Conservation (phyloP, 2,113 vertebrate species). For the Crotophaga sulcirostris region DNA sequence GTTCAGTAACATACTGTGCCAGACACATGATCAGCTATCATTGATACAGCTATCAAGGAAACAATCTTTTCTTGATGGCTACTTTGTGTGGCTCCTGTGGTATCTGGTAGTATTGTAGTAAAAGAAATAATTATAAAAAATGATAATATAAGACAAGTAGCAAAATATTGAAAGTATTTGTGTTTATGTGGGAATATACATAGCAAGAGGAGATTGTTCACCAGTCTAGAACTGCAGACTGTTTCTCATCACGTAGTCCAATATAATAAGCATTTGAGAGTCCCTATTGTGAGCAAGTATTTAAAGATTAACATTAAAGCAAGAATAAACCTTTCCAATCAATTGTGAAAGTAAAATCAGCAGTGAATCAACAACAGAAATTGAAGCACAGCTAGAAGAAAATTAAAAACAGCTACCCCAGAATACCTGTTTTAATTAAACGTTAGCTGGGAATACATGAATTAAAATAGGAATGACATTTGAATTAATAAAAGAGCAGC, state of each 20-base stretch:
- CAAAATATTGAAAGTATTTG: not conserved
- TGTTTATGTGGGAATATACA: not conserved
- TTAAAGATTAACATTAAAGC: conserved; percentile 31
- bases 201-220: not conserved
- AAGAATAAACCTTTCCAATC: conserved; percentile 25
- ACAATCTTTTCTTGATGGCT: not conserved
- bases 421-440: conserved; percentile 47
- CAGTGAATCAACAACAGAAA: conserved; percentile 7
- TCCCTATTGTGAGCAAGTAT: not conserved
- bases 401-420: conserved; percentile 26
- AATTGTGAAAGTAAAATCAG: conserved; percentile 30
- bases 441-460: not conserved
- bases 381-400: conserved; percentile 26
- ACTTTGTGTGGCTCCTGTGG: not conserved
- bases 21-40: not conserved
- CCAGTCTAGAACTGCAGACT: not conserved
- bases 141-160: not conserved
- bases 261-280: not conserved
- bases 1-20: not conserved
- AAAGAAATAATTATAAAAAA: not conserved
- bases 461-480: conserved; percentile 18
- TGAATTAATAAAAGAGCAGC: not conserved
- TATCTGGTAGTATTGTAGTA: not conserved
- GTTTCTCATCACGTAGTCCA: not conserved
- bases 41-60: not conserved